Evolutionary conservation across 2,797 vertebrate species (phyloP).

Genomic region (Hirundo rustica): DNA sequence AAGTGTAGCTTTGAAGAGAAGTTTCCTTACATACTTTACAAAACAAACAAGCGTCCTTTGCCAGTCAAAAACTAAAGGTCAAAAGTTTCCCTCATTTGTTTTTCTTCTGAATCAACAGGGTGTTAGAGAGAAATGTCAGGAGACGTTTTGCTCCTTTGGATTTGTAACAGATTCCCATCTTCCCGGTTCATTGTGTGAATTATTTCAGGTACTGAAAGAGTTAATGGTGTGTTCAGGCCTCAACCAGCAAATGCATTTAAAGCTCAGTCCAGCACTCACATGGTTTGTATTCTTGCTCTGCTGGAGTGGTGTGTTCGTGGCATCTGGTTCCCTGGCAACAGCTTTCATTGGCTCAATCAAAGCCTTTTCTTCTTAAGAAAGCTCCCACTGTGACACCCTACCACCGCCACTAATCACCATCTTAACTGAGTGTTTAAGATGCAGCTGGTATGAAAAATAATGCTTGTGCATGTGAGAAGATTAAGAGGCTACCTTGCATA

Average conservation of each 20-base stretch:
- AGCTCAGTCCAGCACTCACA: conserved; percentile 73
- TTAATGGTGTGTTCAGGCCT: conserved; percentile 69
- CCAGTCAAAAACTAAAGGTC: conserved; percentile 43
- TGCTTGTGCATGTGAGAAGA: conserved; percentile 42
- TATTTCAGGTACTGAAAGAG: conserved; percentile 62
- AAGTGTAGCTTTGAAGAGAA: conserved; percentile 40
- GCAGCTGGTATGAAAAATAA: conserved; percentile 77
- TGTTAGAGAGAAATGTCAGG: not conserved
- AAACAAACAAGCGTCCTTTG: conserved; percentile 9
- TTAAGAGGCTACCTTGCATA: conserved; percentile 31
- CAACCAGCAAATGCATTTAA: conserved; percentile 69
- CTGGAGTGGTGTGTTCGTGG: conserved; percentile 79
- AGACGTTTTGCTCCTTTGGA: not conserved
- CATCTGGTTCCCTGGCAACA: conserved; percentile 85
- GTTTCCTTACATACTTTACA: conserved; percentile 25
- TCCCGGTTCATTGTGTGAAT: not conserved
- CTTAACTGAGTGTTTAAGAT: conserved; percentile 74
- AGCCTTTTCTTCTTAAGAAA: conserved; percentile 83
- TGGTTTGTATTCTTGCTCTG: conserved; percentile 77
- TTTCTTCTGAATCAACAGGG: not conserved
- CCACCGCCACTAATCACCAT: conserved; percentile 80
- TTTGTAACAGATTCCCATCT: not conserved
- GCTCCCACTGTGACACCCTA: conserved; percentile 77
- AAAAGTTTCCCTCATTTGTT: not conserved
- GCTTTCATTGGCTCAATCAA: conserved; percentile 83